Conservation (phyloP, 2,888 invertebrate species). For the Tenthredo distinguenda region DNA sequence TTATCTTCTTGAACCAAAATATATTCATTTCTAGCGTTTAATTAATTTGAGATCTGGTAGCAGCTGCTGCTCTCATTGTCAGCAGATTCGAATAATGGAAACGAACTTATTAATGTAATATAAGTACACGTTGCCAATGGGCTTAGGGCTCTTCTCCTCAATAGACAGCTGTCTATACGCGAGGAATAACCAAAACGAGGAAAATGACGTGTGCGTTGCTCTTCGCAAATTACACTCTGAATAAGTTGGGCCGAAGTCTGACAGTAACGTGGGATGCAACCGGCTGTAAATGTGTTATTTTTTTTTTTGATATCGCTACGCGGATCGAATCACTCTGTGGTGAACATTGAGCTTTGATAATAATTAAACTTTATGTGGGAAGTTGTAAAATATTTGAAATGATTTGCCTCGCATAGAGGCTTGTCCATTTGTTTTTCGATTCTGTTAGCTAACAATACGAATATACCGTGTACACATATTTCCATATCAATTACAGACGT, state of each 20-base stretch:
- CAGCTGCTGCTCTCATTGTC: constrained; percentile 2
- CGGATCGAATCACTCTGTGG: background rate
- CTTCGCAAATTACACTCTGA: background rate
- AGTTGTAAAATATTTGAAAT: background rate
- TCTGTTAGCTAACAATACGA: background rate
- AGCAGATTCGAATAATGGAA: constrained; percentile 1
- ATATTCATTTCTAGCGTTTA: background rate
- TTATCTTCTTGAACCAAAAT: background rate
- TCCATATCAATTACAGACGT: background rate
- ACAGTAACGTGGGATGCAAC: background rate
- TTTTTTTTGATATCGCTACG: background rate
- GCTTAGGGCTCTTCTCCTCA: background rate
- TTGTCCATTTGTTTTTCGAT: background rate
- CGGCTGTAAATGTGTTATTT: background rate
- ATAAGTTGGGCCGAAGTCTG: background rate
- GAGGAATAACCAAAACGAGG: background rate
- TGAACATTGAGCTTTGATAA: background rate
- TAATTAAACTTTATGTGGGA: background rate
- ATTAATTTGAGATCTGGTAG: background rate
- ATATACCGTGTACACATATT: background rate
- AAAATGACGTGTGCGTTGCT: background rate
- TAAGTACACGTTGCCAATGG: background rate
- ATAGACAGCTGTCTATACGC: background rate
- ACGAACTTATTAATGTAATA: background rate
- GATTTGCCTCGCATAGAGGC: background rate